Base-by-base conservation (phyloP, 2,797 vertebrate species). In the Pangasius krempfi region DNA sequence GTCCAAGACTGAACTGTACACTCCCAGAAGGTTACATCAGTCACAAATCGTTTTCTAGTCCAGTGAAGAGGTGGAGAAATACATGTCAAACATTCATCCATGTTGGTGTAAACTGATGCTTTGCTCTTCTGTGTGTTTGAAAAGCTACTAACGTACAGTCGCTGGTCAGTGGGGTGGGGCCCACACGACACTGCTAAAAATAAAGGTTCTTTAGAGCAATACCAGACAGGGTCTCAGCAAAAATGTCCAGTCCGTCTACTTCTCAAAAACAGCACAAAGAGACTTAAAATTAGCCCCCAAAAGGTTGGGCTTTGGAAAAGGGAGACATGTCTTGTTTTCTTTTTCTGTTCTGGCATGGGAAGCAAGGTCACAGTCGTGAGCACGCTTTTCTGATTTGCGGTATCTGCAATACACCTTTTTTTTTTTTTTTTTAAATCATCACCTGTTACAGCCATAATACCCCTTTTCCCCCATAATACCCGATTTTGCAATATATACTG, bases 1-100 rank as follows among this genome's bases (percentile, higher is more conserved):
- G 86, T 91, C 87, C 86, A 90, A 92, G 90, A 89, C 72, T 79
- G 88, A 91, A 93, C 72, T n/a, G 52, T 56, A 79, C 64, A 87
- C 79, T 58, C 8, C 37, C 72, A 20, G 54, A 84, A 91, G 58
- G 68, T 58, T 20, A 50, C 80, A 30, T 16, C 37, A 73, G 40
- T 85, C 87, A 84, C 79, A 88, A 86, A 62, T 78, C 70, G 88
- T 92, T 92, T 87, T 87, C 86, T 87, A 47, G 81, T 89, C 70
- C 76, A 84, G 81, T 88, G 89, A 92, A 91, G 60, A 62, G 56
- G 12, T 88, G 22, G 87, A 66, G 84, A 85, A 93, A 87, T 90
- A 68, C 80, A 83, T 84, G 84, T 87, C 90, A 37, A 83, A 91
- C 30, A 54, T 86, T 87, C 58, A 83, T 75, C 27, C 84, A 40